These are phyloP conservation scores for Sminthopsis crassicaudata DNA, from an alignment of 2,113 vertebrate species.

Conservation along the genomic window DNA sequence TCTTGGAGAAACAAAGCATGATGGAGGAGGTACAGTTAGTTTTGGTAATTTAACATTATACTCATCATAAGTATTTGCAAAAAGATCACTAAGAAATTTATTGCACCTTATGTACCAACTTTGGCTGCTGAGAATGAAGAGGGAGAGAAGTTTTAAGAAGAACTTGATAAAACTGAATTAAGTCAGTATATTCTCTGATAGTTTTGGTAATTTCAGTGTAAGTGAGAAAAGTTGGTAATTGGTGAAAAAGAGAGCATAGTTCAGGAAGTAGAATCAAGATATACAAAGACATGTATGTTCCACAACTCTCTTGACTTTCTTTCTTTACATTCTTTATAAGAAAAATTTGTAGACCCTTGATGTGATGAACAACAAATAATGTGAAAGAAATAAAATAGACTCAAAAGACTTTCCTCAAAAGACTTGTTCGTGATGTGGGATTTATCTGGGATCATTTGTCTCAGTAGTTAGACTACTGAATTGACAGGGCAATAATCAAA, in stretches of 20 bases:
- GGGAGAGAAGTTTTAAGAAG: neutral
- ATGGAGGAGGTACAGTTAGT: neutral
- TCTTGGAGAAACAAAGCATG: neutral
- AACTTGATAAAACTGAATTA: neutral
- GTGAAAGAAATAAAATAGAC: neutral
- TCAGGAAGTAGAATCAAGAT: neutral
- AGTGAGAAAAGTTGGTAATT: neutral
- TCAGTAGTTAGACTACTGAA: neutral
- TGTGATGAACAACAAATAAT: neutral
- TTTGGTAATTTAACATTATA: neutral
- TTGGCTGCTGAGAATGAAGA: neutral
- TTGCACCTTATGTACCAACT: neutral
- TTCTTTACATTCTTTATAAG: neutral
- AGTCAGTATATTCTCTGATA: neutral
- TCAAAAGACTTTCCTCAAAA: neutral
- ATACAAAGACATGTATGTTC: neutral
- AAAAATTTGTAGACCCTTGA: neutral
- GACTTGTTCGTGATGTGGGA: neutral
- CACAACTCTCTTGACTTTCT: too few species aligned
- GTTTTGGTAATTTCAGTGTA: neutral
- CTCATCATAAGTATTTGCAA: neutral
- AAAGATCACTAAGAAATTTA: neutral
- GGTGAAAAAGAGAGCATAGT: neutral
- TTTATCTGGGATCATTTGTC: neutral
- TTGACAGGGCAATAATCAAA: neutral